Evolutionary conservation across 2,888 invertebrate species (phyloP).

Genomic region (Meiosimyza platycephala): DNA sequence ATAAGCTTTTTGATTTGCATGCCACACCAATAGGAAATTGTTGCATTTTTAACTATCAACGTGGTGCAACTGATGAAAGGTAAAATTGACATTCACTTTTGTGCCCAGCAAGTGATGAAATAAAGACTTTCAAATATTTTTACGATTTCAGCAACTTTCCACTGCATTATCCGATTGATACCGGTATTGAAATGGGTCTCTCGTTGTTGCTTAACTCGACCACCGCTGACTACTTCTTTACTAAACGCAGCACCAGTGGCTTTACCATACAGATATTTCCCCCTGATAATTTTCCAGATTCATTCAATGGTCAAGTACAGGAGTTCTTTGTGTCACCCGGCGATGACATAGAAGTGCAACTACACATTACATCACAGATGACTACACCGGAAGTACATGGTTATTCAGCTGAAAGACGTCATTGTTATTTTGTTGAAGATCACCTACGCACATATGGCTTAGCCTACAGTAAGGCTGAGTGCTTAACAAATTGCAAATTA

Average conservation of each 20-base stretch:
- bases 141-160: background rate
- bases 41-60: conserved; percentile 54
- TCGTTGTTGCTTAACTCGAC: conserved; percentile 54
- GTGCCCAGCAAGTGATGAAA: background rate
- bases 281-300: conserved; percentile 48
- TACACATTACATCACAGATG: conserved; percentile 44
- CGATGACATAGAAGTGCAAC: conserved; percentile 43
- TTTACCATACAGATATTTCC: conserved; percentile 53
- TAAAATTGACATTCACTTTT: conserved; percentile 2
- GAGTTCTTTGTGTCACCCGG: conserved; percentile 48
- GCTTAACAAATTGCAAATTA: conserved; percentile 53
- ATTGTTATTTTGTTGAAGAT: conserved; percentile 56
- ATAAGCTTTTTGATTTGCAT: conserved; percentile 47
- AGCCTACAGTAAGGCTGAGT: conserved; percentile 49
- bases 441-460: conserved; percentile 36
- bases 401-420: conserved; percentile 48
- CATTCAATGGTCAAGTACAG: conserved; percentile 42
- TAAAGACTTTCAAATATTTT: background rate
- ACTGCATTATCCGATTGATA: conserved; percentile 33
- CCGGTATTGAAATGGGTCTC: conserved; percentile 47
- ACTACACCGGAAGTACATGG: conserved; percentile 45
- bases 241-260: conserved; percentile 44
- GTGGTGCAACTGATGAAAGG: conserved; percentile 18
- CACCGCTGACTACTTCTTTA: conserved; percentile 50
- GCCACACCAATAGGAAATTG: conserved; percentile 51